Conservation (phyloP, 2,113 vertebrate species). For the Phasianus colchicus region DNA sequence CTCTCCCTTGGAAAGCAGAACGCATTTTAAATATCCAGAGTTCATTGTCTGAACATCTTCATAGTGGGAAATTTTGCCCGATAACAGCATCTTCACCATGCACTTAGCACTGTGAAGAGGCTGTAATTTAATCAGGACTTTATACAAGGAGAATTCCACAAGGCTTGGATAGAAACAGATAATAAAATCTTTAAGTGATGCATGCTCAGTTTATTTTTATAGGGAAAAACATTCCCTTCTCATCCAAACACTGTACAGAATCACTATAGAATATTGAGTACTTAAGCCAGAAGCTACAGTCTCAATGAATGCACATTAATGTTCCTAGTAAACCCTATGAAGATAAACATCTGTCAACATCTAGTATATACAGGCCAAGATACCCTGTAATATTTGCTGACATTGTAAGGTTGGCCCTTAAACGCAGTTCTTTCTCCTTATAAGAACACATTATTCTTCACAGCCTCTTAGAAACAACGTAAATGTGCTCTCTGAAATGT, state of each 20-base stretch:
- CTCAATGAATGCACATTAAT: neutral
- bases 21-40: neutral
- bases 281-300: neutral
- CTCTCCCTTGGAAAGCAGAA: neutral
- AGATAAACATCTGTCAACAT: neutral
- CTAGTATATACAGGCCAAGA: neutral
- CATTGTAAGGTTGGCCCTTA: neutral
- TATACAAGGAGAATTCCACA: neutral
- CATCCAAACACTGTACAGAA: neutral
- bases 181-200: slow-evolving; percentile 3
- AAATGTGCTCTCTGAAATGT: neutral
- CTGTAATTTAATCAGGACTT: slow-evolving; percentile 7
- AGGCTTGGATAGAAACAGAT: slow-evolving; percentile 16
- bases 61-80: neutral
- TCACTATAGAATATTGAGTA: neutral
- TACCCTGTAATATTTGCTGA: neutral
- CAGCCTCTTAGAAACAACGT: neutral
- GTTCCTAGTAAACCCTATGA: neutral
- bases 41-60: neutral
- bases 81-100: neutral
- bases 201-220: neutral
- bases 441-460: fast-evolving
- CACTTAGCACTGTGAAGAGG: neutral
- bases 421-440: neutral
- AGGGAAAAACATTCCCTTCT: neutral